Conservation (phyloP, 2,113 vertebrate species). For the Gnathonemus echidnorhynchus region DNA sequence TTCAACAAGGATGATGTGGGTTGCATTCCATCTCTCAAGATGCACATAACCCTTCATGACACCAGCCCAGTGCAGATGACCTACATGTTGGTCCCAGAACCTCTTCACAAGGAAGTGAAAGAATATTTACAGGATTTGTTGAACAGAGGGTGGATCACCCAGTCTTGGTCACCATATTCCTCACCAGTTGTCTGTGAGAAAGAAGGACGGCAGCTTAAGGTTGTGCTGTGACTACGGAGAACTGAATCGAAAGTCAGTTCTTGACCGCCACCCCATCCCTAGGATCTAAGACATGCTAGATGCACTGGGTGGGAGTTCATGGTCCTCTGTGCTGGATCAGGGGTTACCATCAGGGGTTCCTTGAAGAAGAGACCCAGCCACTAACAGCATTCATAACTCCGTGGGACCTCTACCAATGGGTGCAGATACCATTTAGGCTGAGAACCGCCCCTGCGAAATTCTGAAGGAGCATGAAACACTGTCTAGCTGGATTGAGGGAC, state of each 20-base stretch:
- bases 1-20: too few species aligned
- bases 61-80: too few species aligned
- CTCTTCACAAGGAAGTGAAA: too few species aligned
- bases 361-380: background rate
- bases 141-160: too few species aligned
- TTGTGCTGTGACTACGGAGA: background rate
- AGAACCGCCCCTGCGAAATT: background rate
- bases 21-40: too few species aligned
- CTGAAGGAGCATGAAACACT: background rate
- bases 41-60: too few species aligned
- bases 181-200: background rate
- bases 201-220: background rate
- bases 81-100: too few species aligned
- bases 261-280: background rate
- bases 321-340: too few species aligned
- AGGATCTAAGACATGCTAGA: slow-evolving; percentile 8
- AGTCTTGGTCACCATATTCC: too few species aligned
- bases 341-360: background rate
- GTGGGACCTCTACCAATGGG: background rate
- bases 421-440: background rate
- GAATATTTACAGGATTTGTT: too few species aligned
- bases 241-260: background rate
- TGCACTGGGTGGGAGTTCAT: background rate
- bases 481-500: background rate
- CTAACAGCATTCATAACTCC: background rate